Evolutionary conservation across 92 coral and sea anemone genomes (phyloP), one percentile per base, ranked within the genome.

Genomic region (Palythoa heliodiscus): DNA sequence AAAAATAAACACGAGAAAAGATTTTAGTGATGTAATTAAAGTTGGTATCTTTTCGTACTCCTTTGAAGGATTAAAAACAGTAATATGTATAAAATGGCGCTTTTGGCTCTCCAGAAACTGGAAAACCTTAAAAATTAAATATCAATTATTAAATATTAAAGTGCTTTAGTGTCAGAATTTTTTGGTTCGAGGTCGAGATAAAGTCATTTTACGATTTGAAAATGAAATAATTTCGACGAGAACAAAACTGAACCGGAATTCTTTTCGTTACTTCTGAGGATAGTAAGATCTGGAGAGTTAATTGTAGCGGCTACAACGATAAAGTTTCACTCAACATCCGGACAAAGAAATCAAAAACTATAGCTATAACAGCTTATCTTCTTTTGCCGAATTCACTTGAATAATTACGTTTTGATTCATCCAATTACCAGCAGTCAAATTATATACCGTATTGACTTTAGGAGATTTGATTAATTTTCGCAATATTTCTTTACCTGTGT

Each of bases 401-500:
- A 55, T 76, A 54, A 76, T 76, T 76, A 54, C n/a, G 3, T 29
- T n/a, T 55, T 76, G 20, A 76, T 25, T 76, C 63, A 54, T 76
- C 25, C 53, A 23, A 76, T 53, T 24, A 13, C 40, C n/a, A 52
- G 22, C 58, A 76, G 52, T 76, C n/a, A 76, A 76, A 10, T 25
- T 52, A 54, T 14, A 53, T 19, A 11, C 14, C 16, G 11, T 22
- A 11, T 14, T 76, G 66, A 20, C 50, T 24, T 39, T 67, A 19
- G 23, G 11, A 67, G 16, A 35, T 25, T 25, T 74, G 78, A 74
- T 50, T 48, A 50, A 50, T n/a, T 48, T 22, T n/a, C 37, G 54
- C 58, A 73, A 47, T 47, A 6, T 47, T 73, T 69, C 38, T 35
- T 73, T 19, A 50, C 22, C 25, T 4, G 52, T 50, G 13, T 47